Evolutionary conservation across 2,888 invertebrate genomes (phyloP), one percentile per base, ranked within the genome.

Genomic region (Abrostola tripartita): DNA sequence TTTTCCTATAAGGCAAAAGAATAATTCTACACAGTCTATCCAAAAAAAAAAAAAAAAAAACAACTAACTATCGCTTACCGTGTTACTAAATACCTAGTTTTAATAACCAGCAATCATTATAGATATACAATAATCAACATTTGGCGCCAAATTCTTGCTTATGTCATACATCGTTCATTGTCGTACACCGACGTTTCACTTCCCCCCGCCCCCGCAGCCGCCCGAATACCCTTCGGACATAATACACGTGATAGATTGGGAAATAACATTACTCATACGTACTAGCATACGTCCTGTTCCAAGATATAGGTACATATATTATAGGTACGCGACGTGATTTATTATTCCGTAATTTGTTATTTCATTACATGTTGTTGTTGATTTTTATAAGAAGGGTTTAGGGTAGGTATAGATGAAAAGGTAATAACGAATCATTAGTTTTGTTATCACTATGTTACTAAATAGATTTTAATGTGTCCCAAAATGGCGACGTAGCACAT

Each of bases 191-290:
- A 52, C 53, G 56, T 65, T 44, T n/a, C 24, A 24, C 24, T 4
- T 9, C 38, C 36, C 74, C 79, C 81, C 81, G 68, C 52, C 76
- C 79, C 68, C 74, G 56, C 68, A 66, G 74, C 77, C 71, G 60
- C 65, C 62, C 50, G 37, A 10, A 61, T 61, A 76, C 70, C 67
- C 64, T 64, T 60, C 73, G 66, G 61, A 77, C 76, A 86, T 81
- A 85, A 81, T 78, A 75, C 70, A 64, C 61, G 69, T 89, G 89
- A 90, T 88, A 86, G 88, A 89, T 90, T 86, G 83, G 82, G 78
- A 88, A 85, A 87, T 82, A 85, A 84, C 86, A 87, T 86, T 86
- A 85, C 83, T 81, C 65, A 79, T 74, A 82, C 56, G 62, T 68
- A 65, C 60, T 53, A 49, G 65, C 62, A 53, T 52, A 66, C 58